Evolutionary conservation across 2,113 vertebrate genomes (phyloP).

Genomic region (Macaca mulatta): DNA sequence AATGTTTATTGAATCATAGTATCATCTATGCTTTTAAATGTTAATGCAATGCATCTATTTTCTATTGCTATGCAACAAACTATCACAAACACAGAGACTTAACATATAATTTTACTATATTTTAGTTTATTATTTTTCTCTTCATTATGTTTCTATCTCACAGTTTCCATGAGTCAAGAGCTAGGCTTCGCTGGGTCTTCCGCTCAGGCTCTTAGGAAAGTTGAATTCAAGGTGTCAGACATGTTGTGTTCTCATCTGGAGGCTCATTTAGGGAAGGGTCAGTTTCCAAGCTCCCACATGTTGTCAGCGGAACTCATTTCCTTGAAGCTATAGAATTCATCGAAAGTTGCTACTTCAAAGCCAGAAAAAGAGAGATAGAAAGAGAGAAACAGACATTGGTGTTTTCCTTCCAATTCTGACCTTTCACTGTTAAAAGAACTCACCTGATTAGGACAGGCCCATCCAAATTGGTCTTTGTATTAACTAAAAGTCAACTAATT

Average conservation of each 20-base stretch:
- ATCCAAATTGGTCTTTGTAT: not conserved
- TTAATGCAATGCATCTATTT: not conserved
- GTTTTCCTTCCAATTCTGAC: not conserved
- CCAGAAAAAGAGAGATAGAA: not conserved
- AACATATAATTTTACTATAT: not conserved
- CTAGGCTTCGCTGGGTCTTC: rapidly evolving
- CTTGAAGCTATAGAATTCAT: not conserved
- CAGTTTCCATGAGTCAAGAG: not conserved
- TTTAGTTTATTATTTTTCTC: not conserved
- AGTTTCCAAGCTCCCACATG: not conserved
- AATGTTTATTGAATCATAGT: not conserved
- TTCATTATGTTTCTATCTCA: not conserved
- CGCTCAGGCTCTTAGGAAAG: not conserved
- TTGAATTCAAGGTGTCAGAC: not conserved
- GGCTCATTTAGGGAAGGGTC: not conserved
- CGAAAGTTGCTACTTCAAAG: not conserved
- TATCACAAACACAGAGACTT: not conserved
- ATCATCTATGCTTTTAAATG: not conserved
- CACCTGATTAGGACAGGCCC: not conserved
- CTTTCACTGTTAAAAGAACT: not conserved
- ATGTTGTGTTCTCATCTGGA: not conserved
- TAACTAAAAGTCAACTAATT: not conserved
- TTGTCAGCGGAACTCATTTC: not conserved
- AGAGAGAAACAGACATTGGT: not conserved
- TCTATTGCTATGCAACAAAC: not conserved